Base-by-base conservation (phyloP, 2,888 invertebrate genomes). In the Hemithea aestivaria region DNA sequence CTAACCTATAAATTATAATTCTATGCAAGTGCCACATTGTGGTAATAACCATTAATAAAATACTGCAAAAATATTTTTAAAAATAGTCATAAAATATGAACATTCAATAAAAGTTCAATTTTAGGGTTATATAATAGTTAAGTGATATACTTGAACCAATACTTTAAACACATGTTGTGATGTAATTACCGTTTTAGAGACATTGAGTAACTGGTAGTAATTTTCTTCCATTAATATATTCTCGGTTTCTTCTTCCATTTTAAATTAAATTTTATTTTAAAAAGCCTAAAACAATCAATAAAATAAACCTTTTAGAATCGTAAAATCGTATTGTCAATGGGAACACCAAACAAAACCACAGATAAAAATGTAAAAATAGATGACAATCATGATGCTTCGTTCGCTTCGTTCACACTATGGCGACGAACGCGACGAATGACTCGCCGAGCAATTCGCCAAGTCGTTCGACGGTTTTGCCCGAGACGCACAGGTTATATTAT, bases 141-240 rank as follows among this genome's bases (percentile, higher is more conserved):
- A 48, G 36, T 9, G 34, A 34, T 50, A 66, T 67, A 58, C 53
- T 36, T 16, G 45, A 55, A 36, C 27, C 9, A 40, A 58, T 49
- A 58, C 52, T 55, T 60, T 56, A 51, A 67, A 48, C 29, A 58
- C 61, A 66, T 56, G 66, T 69, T 56, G 66, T 69, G 62, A 65
- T 57, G 51, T 75, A 78, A 89, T 91, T 90, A 96, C 96, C 87
- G 94, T 91, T 88, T 90, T 92, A 6, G 95, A 89, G 46, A 97
- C 89, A 87, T 96, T 96, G 35, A 97, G 87, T 75, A 96, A 93
- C 45, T 95, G 92, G 74, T 97, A 97, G 79, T 93, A 96, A 82
- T 96, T 95, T 64, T 96, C 96, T 79, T 94, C 94, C 40, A 91
- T 75, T 43, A 89, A 72, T 72, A 88, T 89, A 61, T 90, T 91